These are phyloP conservation scores for Eupeodes latifasciatus DNA, from an alignment of 2,888 invertebrate genomes.

Conservation along the genomic window DNA sequence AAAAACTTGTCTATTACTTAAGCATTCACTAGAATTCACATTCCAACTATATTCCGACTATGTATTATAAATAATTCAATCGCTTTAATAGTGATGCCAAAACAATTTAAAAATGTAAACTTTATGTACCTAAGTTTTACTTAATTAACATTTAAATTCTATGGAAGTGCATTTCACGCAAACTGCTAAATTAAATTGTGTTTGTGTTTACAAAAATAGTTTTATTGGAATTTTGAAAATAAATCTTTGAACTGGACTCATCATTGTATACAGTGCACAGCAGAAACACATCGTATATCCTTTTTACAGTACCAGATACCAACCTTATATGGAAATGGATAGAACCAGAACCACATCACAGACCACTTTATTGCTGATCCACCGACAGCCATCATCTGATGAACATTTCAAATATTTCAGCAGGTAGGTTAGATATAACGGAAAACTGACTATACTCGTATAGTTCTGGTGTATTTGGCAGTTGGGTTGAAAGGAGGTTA, in stretches of 20 bases:
- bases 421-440: background rate
- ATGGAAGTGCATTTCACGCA: background rate
- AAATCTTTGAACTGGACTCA: background rate
- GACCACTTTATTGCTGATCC: slow-evolving; percentile 18
- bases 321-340: too few relatives aligned
- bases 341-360: background rate
- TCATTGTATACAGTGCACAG: background rate
- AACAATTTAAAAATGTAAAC: too few relatives aligned
- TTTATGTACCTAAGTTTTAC: background rate
- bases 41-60: too few relatives aligned
- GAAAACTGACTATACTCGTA: too few relatives aligned
- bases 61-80: too few relatives aligned
- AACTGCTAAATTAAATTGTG: background rate
- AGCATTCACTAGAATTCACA: too few relatives aligned
- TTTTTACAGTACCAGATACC: background rate
- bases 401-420: slow-evolving; percentile 31
- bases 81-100: too few relatives aligned
- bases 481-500: background rate
- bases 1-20: too few relatives aligned
- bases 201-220: background rate
- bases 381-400: slow-evolving; percentile 25
- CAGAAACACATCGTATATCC: background rate
- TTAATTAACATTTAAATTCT: slow-evolving; percentile 3
- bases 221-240: slow-evolving; percentile 24
- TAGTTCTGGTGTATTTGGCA: background rate